Evolutionary conservation across 2,888 invertebrate species (phyloP).

Genomic region (Atrina japonica): DNA sequence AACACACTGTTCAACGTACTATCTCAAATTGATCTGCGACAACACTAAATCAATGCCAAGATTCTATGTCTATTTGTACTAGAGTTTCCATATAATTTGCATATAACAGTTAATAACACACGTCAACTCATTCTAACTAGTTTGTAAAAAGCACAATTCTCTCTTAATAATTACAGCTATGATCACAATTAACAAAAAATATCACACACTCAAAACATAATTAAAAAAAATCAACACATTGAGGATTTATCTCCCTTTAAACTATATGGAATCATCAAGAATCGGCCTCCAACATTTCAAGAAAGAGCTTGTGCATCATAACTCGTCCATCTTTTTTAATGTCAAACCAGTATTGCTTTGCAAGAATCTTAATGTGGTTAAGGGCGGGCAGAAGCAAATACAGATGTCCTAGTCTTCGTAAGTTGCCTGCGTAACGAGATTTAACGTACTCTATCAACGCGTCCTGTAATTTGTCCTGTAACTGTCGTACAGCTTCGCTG

Average conservation of each 20-base stretch:
- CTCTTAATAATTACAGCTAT: background rate
- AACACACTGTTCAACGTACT: too few relatives aligned
- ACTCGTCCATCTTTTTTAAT: slow-evolving; percentile 93
- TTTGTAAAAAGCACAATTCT: too few relatives aligned
- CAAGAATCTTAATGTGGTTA: slow-evolving; percentile 93
- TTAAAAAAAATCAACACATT: slow-evolving; percentile 29
- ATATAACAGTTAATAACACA: too few relatives aligned
- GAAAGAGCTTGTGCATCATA: slow-evolving; percentile 97
- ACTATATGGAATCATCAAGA: slow-evolving; percentile 71
- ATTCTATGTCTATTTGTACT: too few relatives aligned
- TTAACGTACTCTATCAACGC: slow-evolving; percentile 93
- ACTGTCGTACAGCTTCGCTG: slow-evolving; percentile 90
- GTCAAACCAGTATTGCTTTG: slow-evolving; percentile 94
- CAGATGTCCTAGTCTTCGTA: slow-evolving; percentile 88
- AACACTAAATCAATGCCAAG: too few relatives aligned
- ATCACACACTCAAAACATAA: slow-evolving; percentile 38
- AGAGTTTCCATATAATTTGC: too few relatives aligned
- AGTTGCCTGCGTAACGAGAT: slow-evolving; percentile 82
- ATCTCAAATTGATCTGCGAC: too few relatives aligned
- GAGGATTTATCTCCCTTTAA: slow-evolving; percentile 30
- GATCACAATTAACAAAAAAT: slow-evolving; percentile 24
- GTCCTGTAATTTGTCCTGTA: slow-evolving; percentile 92
- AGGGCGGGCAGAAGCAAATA: slow-evolving; percentile 93
- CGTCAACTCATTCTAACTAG: too few relatives aligned
- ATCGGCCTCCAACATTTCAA: slow-evolving; percentile 93